Conservation (phyloP, 2,888 invertebrate genomes). For the Hydrotaea cyrtoneurina region DNA sequence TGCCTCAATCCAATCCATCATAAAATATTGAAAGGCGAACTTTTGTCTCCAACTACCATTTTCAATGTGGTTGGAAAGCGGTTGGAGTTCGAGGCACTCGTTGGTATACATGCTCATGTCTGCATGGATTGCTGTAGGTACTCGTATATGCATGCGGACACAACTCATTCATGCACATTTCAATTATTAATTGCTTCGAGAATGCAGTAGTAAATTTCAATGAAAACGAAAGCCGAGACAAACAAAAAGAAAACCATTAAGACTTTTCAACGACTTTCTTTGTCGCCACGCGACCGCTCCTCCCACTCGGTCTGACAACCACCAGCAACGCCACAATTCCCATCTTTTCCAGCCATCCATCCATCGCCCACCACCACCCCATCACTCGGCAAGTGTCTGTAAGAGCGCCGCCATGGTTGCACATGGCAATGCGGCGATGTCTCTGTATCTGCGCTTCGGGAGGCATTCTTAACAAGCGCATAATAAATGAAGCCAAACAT, state of each 20-base stretch:
- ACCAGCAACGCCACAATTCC: slow-evolving; percentile 47
- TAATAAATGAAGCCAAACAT: slow-evolving; percentile 68
- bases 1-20: neutral
- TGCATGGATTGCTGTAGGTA: neutral
- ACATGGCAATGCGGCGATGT: slow-evolving; percentile 20
- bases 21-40: slow-evolving; percentile 22
- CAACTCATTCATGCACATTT: slow-evolving; percentile 50
- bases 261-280: slow-evolving; percentile 64
- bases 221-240: slow-evolving; percentile 64
- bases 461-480: slow-evolving; percentile 65
- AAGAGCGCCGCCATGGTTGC: slow-evolving; percentile 37
- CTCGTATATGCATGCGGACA: slow-evolving; percentile 30
- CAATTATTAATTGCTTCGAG: slow-evolving; percentile 68
- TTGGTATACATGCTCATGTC: neutral
- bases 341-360: no score
- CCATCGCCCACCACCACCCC: slow-evolving; percentile 41
- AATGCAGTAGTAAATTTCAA: slow-evolving; percentile 67
- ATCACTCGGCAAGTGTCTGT: neutral
- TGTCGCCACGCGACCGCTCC: slow-evolving; percentile 61
- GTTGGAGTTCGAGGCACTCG: neutral
- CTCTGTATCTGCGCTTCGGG: slow-evolving; percentile 52
- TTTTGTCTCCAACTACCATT: neutral
- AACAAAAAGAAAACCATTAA: slow-evolving; percentile 62
- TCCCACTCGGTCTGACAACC: slow-evolving; percentile 45
- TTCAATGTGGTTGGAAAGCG: neutral